Percentiles rank a stretch among this genome's conserved stretches.
These are phyloP conservation scores for Astreopora myriophthalma DNA, from an alignment of 64 coral and sea anemone genomes.

Conservation along the genomic window DNA sequence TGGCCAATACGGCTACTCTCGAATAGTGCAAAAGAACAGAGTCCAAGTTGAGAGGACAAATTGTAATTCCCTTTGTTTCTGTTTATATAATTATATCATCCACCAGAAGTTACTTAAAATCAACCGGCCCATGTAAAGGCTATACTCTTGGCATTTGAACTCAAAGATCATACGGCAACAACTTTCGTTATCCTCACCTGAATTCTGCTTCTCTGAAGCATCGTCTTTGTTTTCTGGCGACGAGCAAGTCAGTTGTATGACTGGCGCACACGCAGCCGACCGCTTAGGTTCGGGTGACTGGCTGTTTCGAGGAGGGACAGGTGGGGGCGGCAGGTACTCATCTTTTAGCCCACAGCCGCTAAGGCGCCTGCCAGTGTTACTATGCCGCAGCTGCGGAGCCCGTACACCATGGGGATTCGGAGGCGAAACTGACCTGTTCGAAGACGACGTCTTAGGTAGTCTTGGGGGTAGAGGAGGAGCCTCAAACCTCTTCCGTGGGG, in stretches of 20 bases:
- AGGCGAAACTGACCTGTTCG: neutral
- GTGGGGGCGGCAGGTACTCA: slow-evolving; percentile 45
- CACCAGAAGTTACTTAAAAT: no score
- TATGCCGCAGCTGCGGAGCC: neutral
- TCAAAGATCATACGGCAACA: no score
- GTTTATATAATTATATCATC: no score
- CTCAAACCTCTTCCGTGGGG: slow-evolving; percentile 64
- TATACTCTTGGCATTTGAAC: no score
- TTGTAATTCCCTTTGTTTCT: no score
- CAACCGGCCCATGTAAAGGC: no score
- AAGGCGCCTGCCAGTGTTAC: neutral
- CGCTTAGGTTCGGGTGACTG: slow-evolving; percentile 13
- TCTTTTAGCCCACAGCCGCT: neutral
- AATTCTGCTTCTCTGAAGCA: neutral
- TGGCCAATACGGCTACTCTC: no score
- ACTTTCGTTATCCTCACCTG: neutral
- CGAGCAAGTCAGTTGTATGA: slow-evolving; percentile 55
- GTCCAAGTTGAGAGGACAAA: no score
- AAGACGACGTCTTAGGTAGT: neutral
- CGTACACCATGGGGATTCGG: neutral
- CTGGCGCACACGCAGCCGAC: neutral
- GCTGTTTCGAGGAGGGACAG: slow-evolving; percentile 51
- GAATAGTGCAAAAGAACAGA: no score
- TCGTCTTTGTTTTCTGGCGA: slow-evolving; percentile 50
- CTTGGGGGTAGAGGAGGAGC: slow-evolving; percentile 63